A percentile compares a stretch with the other conserved stretches of the same genome.
These are phyloP conservation scores for Gavia stellata DNA, from an alignment of 2,113 vertebrate species.

Conservation along the genomic window DNA sequence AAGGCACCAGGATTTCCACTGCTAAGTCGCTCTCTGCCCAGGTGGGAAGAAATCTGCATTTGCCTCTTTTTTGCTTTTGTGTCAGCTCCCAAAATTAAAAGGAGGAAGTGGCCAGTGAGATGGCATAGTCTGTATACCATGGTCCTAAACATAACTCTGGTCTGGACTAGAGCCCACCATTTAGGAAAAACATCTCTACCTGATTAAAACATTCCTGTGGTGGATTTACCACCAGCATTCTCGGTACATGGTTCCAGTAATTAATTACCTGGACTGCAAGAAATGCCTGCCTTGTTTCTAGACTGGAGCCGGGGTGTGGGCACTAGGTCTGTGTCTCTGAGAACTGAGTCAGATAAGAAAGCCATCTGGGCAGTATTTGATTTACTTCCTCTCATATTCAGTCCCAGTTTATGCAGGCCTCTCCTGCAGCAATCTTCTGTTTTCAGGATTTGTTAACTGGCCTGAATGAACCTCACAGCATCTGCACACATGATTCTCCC, in stretches of 20 bases:
- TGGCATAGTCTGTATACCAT: not conserved
- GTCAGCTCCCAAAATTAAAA: not conserved
- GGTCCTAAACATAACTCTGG: not conserved
- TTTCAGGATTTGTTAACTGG: not conserved
- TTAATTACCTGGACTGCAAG: not conserved
- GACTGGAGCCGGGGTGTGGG: not conserved
- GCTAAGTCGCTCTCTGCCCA: not conserved
- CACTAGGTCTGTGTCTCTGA: not conserved
- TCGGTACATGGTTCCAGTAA: constrained; percentile 1
- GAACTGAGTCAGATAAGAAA: not conserved
- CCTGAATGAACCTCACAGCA: not conserved
- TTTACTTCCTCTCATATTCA: not conserved
- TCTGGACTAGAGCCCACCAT: constrained; percentile 12
- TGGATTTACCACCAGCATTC: constrained; percentile 7
- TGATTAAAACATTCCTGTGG: constrained; percentile 39
- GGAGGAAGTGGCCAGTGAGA: not conserved
- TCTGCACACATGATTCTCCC: not conserved
- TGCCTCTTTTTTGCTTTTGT: not conserved
- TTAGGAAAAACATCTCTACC: not conserved
- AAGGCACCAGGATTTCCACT: not conserved
- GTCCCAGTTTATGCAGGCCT: not conserved
- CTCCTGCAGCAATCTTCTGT: not conserved
- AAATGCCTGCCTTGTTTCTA: not conserved
- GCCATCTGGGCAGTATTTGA: not conserved
- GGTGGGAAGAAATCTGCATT: not conserved